phyloP scores from a whole-genome alignment of 2,113 vertebrate genomes.

The Capreolus pygargus region DNA sequence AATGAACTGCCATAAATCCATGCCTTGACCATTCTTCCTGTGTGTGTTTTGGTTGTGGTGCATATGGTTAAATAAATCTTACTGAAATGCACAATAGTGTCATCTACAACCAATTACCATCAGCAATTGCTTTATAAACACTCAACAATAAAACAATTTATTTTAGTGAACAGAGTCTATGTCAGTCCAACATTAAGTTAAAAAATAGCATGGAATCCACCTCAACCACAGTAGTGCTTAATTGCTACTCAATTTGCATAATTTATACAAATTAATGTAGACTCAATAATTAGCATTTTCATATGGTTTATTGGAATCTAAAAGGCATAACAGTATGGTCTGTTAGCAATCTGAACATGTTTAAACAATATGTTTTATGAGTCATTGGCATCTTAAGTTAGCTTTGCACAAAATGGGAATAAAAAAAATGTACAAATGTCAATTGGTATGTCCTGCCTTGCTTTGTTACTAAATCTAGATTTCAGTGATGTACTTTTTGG shows the following conservation, averaged over 20 bases:
- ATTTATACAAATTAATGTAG: constrained; percentile 80
- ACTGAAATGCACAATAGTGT: constrained; percentile 62
- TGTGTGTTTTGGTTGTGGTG: constrained; percentile 22
- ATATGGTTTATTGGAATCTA: constrained; percentile 73
- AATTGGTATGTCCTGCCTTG: neutral
- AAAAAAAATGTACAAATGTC: constrained; percentile 33
- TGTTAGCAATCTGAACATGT: constrained; percentile 67
- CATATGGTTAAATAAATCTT: constrained; percentile 72
- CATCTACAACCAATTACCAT: constrained; percentile 70
- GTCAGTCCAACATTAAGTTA: constrained; percentile 71
- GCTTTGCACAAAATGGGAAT: constrained; percentile 16
- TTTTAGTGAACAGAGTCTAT: constrained; percentile 63
- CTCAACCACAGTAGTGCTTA: constrained; percentile 66
- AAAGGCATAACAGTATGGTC: constrained; percentile 69
- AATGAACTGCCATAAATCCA: constrained; percentile 30
- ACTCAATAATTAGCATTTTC: constrained; percentile 76
- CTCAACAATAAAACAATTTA: constrained; percentile 67
- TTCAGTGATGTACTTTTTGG: constrained; percentile 6
- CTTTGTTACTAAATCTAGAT: fast-evolving
- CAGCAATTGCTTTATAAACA: constrained; percentile 72
- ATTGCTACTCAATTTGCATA: constrained; percentile 75
- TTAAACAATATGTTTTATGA: constrained; percentile 73
- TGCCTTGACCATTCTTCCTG: constrained; percentile 35
- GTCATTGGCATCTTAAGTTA: constrained; percentile 31
- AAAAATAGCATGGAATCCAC: constrained; percentile 71